A percentile compares a stretch with the other conserved stretches of the same genome.
Evolutionary conservation across 2,888 invertebrate species (phyloP).

Genomic region (Acanthococcus lagerstroemiae): DNA sequence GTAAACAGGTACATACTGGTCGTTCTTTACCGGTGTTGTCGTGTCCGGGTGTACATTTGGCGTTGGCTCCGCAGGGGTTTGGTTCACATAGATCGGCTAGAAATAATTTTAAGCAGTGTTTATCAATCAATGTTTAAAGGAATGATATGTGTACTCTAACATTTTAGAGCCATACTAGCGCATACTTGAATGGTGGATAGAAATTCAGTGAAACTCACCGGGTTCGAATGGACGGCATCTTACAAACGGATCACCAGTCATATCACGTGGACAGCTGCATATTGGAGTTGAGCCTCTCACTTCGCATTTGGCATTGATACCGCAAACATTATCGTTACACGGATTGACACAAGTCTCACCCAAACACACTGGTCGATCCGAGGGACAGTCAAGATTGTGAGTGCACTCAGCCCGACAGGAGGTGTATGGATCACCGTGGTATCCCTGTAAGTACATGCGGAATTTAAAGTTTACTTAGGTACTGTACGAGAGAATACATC

Average conservation of each 20-base stretch:
- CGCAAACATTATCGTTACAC: constrained; percentile 65
- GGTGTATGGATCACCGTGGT: constrained; percentile 64
- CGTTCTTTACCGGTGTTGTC: constrained; percentile 70
- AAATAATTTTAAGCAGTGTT: constrained; percentile 19
- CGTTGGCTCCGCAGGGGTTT: constrained; percentile 74
- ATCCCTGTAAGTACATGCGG: no score
- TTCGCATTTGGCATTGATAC: constrained; percentile 67
- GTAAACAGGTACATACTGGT: constrained; percentile 74
- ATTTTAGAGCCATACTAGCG: no score
- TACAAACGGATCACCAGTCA: constrained; percentile 78
- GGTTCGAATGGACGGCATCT: constrained; percentile 71
- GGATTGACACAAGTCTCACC: constrained; percentile 75
- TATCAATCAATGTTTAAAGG: background rate
- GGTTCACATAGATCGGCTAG: constrained; percentile 72
- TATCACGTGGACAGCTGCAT: constrained; percentile 75
- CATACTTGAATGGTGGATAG: no score
- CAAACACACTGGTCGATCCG: constrained; percentile 64
- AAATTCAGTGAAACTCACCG: no score
- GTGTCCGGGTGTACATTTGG: constrained; percentile 70
- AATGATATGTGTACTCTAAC: background rate
- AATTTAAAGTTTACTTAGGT: no score
- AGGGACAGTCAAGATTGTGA: constrained; percentile 66
- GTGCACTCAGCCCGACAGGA: constrained; percentile 73
- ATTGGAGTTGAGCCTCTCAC: constrained; percentile 63
- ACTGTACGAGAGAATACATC: no score